These are phyloP conservation scores for Zingel zingel DNA, from an alignment of 2,113 vertebrate species.

Conservation along the genomic window DNA sequence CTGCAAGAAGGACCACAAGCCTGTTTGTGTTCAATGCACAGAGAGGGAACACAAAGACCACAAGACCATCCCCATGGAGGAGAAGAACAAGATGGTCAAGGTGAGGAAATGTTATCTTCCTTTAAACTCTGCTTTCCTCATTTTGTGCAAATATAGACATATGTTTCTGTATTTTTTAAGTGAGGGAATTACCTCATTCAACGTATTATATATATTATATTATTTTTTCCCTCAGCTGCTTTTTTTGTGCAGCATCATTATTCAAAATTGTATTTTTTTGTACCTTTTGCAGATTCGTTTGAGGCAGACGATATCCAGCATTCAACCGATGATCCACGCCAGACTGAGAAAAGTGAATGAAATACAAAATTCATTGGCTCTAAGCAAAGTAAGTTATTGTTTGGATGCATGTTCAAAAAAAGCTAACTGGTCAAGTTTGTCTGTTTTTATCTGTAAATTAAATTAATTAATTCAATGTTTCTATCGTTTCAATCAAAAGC, in stretches of 20 bases:
- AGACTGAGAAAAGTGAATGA: slow-evolving; percentile 53
- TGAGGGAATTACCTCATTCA: background rate
- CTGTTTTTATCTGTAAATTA: background rate
- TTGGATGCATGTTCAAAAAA: background rate
- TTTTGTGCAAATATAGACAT: too few species aligned
- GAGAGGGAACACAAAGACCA: slow-evolving; percentile 89
- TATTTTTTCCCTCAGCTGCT: too few species aligned
- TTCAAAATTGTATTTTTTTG: background rate
- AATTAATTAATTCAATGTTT: background rate
- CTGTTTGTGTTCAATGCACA: slow-evolving; percentile 89
- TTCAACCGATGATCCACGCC: slow-evolving; percentile 62
- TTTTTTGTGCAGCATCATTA: too few species aligned
- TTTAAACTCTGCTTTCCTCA: background rate
- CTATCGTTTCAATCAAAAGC: background rate
- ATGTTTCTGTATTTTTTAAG: background rate
- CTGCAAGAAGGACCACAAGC: slow-evolving; percentile 88
- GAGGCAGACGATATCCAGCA: slow-evolving; percentile 25
- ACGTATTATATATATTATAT: too few species aligned
- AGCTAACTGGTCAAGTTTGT: too few species aligned
- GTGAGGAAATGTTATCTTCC: slow-evolving; percentile 69
- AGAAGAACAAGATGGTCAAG: slow-evolving; percentile 87
- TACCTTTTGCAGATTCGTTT: slow-evolving; percentile 23
- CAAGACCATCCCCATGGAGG: slow-evolving; percentile 84
- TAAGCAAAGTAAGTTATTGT: slow-evolving; percentile 56
- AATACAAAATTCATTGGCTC: slow-evolving; percentile 45